Evolutionary conservation across 2,113 vertebrate genomes (phyloP), one percentile per base, ranked within the genome.

Genomic region (Myanophis thanlyinensis): DNA sequence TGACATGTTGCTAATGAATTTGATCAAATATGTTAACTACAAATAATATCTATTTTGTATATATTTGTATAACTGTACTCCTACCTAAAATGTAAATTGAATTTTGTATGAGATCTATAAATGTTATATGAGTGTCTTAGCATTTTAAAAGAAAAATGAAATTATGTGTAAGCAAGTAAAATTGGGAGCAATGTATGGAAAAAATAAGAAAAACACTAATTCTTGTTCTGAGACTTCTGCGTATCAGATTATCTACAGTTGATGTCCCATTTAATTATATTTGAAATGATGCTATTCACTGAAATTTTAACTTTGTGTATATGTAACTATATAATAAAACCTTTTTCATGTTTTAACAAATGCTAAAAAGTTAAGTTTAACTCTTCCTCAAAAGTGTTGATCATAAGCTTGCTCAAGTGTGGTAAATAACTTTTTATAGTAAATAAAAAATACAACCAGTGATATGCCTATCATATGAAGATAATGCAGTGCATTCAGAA

Each of bases 81-180:
- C 92, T 94, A 92, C 88, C 94, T 95, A 92, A 97, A 95, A 93
- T 97, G 97, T 97, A 95, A 95, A 97, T 94, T 95, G 94, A 90
- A 95, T 98, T 98, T 98, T 98, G 95, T 98, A 97, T 95, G 95
- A 94, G 94, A 96, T 97, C 94, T 97, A 95, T 97, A 97, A 96
- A 96, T 97, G 96, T 97, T 97, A 94, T 94, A 95, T 97, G 93
- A 97, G 89, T 94, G 95, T 95, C 93, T 96, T 93, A 94, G 86
- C 93, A 95, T 97, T 97, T 95, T 96, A 96, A 96, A 89, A 96
- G 91, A 91, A 97, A 94, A 95, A 95, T 93, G 2, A 96, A 93
- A 93, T 97, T 97, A 91, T 97, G 96, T 97, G 97, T 95, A 97
- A 97, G 80, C 95, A 95, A 91, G 84, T 96, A 96, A 93, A 95